These are phyloP conservation scores for Drosophila borealis DNA, from an alignment of 2,888 invertebrate genomes.

Conservation along the genomic window DNA sequence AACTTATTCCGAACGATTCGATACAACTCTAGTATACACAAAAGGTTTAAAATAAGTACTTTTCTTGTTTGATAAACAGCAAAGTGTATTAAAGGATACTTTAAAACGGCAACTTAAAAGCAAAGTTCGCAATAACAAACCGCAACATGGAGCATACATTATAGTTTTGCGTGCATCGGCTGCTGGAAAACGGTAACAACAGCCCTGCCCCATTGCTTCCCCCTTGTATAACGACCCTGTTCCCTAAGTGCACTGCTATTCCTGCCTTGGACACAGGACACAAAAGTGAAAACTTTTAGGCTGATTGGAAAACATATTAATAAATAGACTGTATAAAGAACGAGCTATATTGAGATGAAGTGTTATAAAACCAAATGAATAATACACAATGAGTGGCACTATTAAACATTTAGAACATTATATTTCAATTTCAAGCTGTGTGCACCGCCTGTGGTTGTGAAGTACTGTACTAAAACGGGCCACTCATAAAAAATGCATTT, in stretches of 20 bases:
- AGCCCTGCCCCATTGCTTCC: slow-evolving; percentile 54
- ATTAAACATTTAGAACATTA: slow-evolving; percentile 9
- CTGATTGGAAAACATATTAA: slow-evolving; percentile 28
- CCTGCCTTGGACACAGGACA: slow-evolving; percentile 50
- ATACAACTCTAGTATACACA: slow-evolving; percentile 72
- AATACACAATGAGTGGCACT: slow-evolving; percentile 15
- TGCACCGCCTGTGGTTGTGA: slow-evolving; percentile 23
- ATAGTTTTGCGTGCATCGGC: slow-evolving; percentile 67
- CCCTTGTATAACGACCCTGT: slow-evolving; percentile 76
- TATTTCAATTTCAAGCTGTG: slow-evolving; percentile 15
- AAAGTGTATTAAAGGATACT: slow-evolving; percentile 42
- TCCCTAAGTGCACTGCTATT: slow-evolving; percentile 22
- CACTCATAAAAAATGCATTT: slow-evolving; percentile 36
- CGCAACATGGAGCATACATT: slow-evolving; percentile 55
- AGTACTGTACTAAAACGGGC: slow-evolving; percentile 25
- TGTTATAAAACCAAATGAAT: not conserved
- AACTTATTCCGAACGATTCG: slow-evolving; percentile 43
- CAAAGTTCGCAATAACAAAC: slow-evolving; percentile 38
- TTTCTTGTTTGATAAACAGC: slow-evolving; percentile 68
- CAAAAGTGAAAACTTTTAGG: slow-evolving; percentile 46
- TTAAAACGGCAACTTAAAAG: slow-evolving; percentile 45
- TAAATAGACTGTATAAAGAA: slow-evolving; percentile 25
- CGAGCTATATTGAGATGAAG: not conserved
- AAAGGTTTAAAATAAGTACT: slow-evolving; percentile 72
- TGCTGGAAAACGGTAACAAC: slow-evolving; percentile 75